phyloP scores from a whole-genome alignment of 2,113 vertebrate genomes.

The Nibea albiflora region DNA sequence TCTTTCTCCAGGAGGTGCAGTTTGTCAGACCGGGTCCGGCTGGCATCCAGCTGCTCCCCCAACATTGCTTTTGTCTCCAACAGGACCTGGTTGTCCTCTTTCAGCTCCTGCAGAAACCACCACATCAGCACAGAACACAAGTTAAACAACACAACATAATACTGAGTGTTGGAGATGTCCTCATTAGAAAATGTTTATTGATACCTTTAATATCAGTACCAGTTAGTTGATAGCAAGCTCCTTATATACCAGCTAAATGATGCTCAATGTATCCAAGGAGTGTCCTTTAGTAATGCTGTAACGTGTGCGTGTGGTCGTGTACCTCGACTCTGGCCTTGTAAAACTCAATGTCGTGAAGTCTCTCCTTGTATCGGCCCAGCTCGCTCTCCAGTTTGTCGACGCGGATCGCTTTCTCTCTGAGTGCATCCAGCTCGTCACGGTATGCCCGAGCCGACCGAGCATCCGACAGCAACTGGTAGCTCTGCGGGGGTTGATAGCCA shows the following conservation, averaged over 20 bases:
- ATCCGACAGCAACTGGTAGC: constrained; percentile 92
- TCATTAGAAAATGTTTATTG: not conserved
- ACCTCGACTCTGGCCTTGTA: constrained; percentile 98
- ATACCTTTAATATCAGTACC: not conserved
- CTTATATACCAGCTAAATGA: not conserved
- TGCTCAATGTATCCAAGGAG: not conserved
- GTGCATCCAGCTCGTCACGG: constrained; percentile 95
- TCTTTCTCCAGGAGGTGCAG: constrained; percentile 97
- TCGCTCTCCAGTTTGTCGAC: constrained; percentile 99
- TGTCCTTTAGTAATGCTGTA: not conserved
- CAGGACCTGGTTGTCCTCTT: constrained; percentile 98
- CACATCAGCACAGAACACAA: not conserved
- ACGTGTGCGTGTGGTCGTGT: constrained; percentile 5
- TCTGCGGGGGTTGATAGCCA: constrained; percentile 81
- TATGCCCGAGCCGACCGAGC: constrained; percentile 95
- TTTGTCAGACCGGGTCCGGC: constrained; percentile 93
- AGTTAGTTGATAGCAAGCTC: not conserved
- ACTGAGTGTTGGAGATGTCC: no score
- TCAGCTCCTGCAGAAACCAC: constrained; percentile 88
- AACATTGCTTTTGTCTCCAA: constrained; percentile 97
- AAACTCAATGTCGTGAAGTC: constrained; percentile 96
- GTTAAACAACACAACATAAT: no score
- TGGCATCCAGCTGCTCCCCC: constrained; percentile 95
- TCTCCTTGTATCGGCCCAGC: constrained; percentile 93
- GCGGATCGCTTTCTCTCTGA: constrained; percentile 94